A percentile compares a stretch with the other conserved stretches of the same genome.
These are phyloP conservation scores for Belonocnema kinseyi DNA, from an alignment of 1,140 invertebrate species.

Conservation along the genomic window DNA sequence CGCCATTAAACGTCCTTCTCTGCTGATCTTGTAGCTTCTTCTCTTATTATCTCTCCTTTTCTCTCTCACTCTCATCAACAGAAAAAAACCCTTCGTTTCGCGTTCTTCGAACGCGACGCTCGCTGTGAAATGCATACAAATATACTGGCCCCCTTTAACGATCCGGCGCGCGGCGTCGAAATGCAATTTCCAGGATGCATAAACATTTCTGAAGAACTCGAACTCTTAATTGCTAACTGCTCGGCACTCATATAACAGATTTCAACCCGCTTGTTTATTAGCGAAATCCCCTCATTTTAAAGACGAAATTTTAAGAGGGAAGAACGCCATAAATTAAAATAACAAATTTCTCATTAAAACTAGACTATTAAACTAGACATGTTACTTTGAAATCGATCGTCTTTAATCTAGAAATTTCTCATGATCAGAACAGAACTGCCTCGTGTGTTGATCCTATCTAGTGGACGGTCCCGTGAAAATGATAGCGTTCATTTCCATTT, in stretches of 20 bases:
- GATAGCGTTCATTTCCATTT: constrained; percentile 30
- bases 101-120: constrained; percentile 51
- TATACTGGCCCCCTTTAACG: constrained; percentile 54
- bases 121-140: constrained; percentile 45
- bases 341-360: too few species aligned
- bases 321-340: constrained; percentile 26
- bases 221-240: constrained; percentile 31
- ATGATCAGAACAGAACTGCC: not conserved
- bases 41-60: constrained; percentile 13
- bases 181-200: constrained; percentile 26
- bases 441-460: constrained; percentile 8
- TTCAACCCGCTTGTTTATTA: constrained; percentile 10
- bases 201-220: constrained; percentile 31
- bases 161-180: constrained; percentile 49
- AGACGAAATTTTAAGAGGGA: constrained; percentile 42
- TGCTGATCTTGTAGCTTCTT: constrained; percentile 28
- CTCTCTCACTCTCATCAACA: constrained; percentile 33
- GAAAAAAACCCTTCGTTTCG: constrained; percentile 52
- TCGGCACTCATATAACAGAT: constrained; percentile 18
- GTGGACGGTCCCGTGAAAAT: constrained; percentile 13
- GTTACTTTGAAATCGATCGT: not conserved
- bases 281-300: constrained; percentile 1
- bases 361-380: too few species aligned
- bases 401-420: constrained; percentile 7
- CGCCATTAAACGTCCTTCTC: constrained; percentile 53